A percentile compares a stretch with the other conserved stretches of the same genome.
These are phyloP conservation scores for Myotis yumanensis DNA, from an alignment of 2,113 vertebrate genomes.

Conservation along the genomic window DNA sequence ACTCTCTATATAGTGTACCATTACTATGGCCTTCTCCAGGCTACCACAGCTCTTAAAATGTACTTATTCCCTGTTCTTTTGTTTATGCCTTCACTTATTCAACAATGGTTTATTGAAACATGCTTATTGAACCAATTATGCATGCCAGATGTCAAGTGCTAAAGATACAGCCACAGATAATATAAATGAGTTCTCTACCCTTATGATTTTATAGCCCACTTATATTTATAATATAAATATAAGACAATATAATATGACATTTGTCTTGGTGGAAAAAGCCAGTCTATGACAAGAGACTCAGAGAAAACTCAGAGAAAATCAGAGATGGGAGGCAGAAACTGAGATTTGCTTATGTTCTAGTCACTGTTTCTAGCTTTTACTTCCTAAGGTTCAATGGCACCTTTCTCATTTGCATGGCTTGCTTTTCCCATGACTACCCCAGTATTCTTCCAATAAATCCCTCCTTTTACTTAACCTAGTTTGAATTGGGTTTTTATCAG, in stretches of 20 bases:
- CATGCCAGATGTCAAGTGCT: not conserved
- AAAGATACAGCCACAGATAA: not conserved
- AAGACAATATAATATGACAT: not conserved
- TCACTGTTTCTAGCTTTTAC: not conserved
- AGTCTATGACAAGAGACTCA: not conserved
- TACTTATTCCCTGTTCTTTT: not conserved
- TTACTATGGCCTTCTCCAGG: not conserved
- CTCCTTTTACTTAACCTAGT: not conserved
- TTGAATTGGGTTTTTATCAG: not conserved
- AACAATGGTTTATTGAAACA: not conserved
- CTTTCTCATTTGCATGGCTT: not conserved
- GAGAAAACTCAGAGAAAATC: not conserved
- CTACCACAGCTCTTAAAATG: not conserved
- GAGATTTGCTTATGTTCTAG: not conserved
- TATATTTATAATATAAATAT: not conserved
- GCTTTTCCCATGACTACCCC: not conserved
- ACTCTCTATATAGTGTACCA: not conserved
- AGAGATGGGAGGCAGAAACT: not conserved
- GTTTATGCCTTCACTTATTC: conserved; percentile 15
- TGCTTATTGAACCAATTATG: not conserved
- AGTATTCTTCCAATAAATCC: not conserved
- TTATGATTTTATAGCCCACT: not conserved
- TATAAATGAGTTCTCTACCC: not conserved
- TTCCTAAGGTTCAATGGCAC: not conserved
- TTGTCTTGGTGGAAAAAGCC: not conserved